Evolutionary conservation across 2,888 invertebrate species (phyloP).

Genomic region (Hofmannophila pseudospretella): DNA sequence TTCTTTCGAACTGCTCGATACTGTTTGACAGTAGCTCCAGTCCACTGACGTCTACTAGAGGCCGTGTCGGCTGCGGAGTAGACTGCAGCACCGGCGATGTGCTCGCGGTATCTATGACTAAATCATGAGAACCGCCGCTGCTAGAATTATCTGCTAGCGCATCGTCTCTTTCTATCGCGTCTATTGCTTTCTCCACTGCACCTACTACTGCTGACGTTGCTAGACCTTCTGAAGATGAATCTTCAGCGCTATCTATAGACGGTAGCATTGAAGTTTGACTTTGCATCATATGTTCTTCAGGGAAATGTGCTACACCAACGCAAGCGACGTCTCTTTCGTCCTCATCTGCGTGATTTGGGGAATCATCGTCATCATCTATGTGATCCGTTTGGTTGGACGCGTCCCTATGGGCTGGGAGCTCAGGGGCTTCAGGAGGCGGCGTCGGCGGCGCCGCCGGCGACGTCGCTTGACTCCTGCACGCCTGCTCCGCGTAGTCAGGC

Average conservation of each 20-base stretch:
- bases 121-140: slow-evolving; percentile 62
- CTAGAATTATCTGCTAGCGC: slow-evolving; percentile 58
- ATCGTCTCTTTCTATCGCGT: slow-evolving; percentile 63
- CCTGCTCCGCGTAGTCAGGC: slow-evolving; percentile 65
- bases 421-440: slow-evolving; percentile 71
- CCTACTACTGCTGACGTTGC: slow-evolving; percentile 46
- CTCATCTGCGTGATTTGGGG: slow-evolving; percentile 64
- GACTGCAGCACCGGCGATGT: slow-evolving; percentile 40
- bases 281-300: slow-evolving; percentile 42
- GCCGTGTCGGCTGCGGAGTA: slow-evolving; percentile 26
- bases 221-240: slow-evolving; percentile 58
- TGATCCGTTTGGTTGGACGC: slow-evolving; percentile 91
- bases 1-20: slow-evolving; percentile 86
- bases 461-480: slow-evolving; percentile 75
- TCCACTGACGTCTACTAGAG: slow-evolving; percentile 85
- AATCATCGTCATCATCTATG: slow-evolving; percentile 83
- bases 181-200: slow-evolving; percentile 61
- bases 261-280: slow-evolving; percentile 30
- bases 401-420: slow-evolving; percentile 83
- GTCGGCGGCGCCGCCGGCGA: slow-evolving; percentile 80
- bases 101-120: slow-evolving; percentile 66
- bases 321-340: slow-evolving; percentile 67
- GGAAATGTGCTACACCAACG: slow-evolving; percentile 67
- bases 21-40: slow-evolving; percentile 90
- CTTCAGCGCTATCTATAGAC: slow-evolving; percentile 56